phyloP scores from a whole-genome alignment of 2,797 vertebrate genomes.

The Nothura maculosa region DNA sequence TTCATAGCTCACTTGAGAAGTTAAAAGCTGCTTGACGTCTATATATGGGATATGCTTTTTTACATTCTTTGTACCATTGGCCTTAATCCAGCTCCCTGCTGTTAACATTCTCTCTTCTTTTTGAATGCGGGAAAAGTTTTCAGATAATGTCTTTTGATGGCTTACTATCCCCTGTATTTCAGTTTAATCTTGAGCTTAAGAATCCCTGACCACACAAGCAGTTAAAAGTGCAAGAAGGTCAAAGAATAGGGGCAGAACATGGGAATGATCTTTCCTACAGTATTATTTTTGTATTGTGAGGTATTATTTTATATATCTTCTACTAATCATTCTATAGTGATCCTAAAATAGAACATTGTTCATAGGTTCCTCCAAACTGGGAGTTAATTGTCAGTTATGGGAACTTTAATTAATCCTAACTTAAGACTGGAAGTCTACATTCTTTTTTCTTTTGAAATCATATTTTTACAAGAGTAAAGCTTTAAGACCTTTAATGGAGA shows the following conservation, averaged over 20 bases:
- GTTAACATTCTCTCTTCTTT: slow-evolving; percentile 36
- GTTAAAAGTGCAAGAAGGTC: not conserved
- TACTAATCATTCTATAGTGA: not conserved
- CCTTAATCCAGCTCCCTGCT: slow-evolving; percentile 44
- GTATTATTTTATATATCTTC: not conserved
- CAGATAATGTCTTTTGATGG: slow-evolving; percentile 13
- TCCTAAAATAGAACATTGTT: slow-evolving; percentile 11
- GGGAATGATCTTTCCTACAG: not conserved
- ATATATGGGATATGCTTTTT: not conserved
- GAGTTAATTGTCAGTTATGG: slow-evolving; percentile 5
- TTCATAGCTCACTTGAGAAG: slow-evolving; percentile 6
- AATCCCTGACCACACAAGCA: not conserved
- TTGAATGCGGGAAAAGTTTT: slow-evolving; percentile 17
- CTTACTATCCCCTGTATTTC: not conserved
- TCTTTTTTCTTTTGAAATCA: not conserved
- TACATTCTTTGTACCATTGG: not conserved
- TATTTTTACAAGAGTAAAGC: slow-evolving; percentile 7
- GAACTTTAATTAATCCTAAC: not conserved
- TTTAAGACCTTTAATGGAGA: not conserved
- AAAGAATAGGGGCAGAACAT: not conserved
- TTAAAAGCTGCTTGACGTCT: not conserved
- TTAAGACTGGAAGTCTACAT: not conserved
- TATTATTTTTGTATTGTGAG: not conserved
- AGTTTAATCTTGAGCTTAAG: slow-evolving; percentile 16
- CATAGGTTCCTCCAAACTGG: not conserved